phyloP scores from a whole-genome alignment of 2,888 invertebrate species.

The Agrotis exclamationis region DNA sequence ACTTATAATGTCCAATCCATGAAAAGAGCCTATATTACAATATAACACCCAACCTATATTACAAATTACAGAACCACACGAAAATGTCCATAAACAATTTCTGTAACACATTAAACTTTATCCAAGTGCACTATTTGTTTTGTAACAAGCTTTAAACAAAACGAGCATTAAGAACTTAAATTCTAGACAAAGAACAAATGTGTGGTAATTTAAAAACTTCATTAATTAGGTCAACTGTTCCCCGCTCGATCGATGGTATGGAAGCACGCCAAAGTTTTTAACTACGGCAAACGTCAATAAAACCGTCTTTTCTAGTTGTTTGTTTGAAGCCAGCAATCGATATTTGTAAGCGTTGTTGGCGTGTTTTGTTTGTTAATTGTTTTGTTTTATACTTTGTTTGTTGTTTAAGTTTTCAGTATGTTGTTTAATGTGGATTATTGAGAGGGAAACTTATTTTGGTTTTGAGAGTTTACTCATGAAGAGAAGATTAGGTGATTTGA shows the following conservation, averaged over 20 bases:
- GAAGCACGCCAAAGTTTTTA: constrained; percentile 76
- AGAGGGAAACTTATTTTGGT: background rate
- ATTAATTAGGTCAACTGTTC: constrained; percentile 87
- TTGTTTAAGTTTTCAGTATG: constrained; percentile 30
- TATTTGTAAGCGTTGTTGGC: constrained; percentile 69
- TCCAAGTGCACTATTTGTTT: constrained; percentile 55
- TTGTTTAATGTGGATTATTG: background rate
- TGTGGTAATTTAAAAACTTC: constrained; percentile 81
- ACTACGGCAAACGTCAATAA: constrained; percentile 80
- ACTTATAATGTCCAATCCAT: too few species aligned
- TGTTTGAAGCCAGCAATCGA: constrained; percentile 74
- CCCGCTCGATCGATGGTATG: constrained; percentile 77
- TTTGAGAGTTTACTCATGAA: background rate
- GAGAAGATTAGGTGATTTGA: background rate
- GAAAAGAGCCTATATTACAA: background rate
- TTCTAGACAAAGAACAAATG: constrained; percentile 67
- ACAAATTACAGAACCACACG: constrained; percentile 13
- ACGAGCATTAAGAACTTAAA: constrained; percentile 55
- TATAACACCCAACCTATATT: background rate
- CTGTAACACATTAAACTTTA: constrained; percentile 41
- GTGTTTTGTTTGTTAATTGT: constrained; percentile 41
- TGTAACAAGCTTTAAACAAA: constrained; percentile 46
- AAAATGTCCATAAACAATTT: constrained; percentile 22
- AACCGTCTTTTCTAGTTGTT: constrained; percentile 78
- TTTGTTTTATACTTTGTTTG: constrained; percentile 33